phyloP scores from a whole-genome alignment of 2,888 invertebrate species.

The Caradrina clavipalpis region DNA sequence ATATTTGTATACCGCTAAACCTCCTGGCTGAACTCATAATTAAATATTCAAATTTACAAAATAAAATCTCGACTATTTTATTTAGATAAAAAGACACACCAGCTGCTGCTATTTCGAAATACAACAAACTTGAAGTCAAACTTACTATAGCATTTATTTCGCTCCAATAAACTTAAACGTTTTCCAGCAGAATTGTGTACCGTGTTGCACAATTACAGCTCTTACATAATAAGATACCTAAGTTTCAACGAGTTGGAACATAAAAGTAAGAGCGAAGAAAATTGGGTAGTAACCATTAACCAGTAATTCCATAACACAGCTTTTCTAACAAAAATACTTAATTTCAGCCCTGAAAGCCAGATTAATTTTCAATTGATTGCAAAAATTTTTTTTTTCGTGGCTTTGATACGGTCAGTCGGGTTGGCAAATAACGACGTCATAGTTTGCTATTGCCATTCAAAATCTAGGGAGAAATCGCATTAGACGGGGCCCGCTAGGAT shows the following conservation, averaged over 20 bases:
- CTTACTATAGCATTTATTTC: conserved; percentile 41
- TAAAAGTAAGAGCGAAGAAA: neutral
- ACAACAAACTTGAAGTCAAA: conserved; percentile 47
- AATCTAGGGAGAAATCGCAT: no score
- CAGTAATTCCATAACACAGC: no score
- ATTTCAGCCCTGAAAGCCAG: no score
- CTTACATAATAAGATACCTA: conserved; percentile 45
- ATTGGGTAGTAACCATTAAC: no score
- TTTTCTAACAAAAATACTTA: no score
- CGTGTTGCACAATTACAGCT: conserved; percentile 45
- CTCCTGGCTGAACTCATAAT: no score
- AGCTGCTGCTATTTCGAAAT: conserved; percentile 39
- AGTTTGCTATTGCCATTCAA: no score
- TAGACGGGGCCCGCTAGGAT: no score
- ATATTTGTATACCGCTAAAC: neutral
- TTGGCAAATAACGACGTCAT: no score
- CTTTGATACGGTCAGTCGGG: no score
- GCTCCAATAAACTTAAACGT: conserved; percentile 50
- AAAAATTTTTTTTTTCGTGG: no score
- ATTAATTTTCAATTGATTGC: no score
- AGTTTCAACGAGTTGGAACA: conserved; percentile 31
- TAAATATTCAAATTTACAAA: neutral
- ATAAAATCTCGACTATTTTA: neutral
- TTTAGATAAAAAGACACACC: conserved; percentile 9
- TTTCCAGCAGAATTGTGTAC: conserved; percentile 52